These are phyloP conservation scores for Synergus umbraculus DNA, from an alignment of 2,888 invertebrate species.

Conservation along the genomic window DNA sequence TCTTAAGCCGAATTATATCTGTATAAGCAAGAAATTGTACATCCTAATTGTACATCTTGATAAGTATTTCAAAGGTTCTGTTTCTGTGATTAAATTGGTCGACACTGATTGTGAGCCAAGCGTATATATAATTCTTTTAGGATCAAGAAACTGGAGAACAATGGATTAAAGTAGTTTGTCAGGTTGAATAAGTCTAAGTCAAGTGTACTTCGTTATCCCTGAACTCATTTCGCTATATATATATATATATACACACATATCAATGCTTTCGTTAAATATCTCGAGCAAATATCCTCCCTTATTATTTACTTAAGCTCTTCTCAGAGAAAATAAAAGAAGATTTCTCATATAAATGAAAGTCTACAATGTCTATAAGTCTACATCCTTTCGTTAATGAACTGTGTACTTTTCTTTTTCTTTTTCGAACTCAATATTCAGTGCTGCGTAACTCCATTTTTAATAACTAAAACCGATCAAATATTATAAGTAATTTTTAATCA, in stretches of 20 bases:
- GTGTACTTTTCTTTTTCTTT: not conserved
- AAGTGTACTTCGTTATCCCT: conserved; percentile 3
- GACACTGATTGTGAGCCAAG: conserved; percentile 8
- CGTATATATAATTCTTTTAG: not conserved
- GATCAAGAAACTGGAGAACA: conserved; percentile 6
- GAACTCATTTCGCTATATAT: not conserved
- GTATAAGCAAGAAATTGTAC: not conserved
- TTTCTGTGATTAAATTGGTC: conserved; percentile 18
- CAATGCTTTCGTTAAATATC: no score
- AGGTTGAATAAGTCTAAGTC: conserved; percentile 12
- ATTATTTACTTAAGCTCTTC: not conserved
- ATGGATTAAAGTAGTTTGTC: conserved; percentile 21
- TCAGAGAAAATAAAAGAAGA: not conserved
- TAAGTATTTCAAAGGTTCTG: not conserved
- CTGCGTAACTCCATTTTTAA: not conserved
- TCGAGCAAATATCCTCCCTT: not conserved
- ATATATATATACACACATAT: not conserved
- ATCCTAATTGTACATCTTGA: not conserved
- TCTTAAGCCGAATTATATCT: not conserved
- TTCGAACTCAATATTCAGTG: not conserved
- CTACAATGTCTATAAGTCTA: not conserved
- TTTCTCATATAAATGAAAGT: not conserved
- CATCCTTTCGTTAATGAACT: not conserved
- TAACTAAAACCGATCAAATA: not conserved
- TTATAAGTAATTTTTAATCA: not conserved